Conservation (phyloP, 2,888 invertebrate genomes). For the Athetis lepigone region DNA sequence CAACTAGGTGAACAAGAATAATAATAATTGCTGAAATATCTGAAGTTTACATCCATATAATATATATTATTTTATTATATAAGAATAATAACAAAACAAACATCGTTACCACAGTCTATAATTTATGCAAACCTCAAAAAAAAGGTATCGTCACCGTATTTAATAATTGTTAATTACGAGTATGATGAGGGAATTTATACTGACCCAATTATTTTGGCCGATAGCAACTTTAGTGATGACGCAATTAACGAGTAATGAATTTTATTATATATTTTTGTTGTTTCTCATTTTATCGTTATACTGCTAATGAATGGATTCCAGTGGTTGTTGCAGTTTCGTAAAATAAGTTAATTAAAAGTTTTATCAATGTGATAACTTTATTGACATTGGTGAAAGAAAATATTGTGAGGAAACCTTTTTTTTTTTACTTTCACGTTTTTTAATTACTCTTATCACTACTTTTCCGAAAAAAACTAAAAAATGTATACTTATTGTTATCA, state of each 20-base stretch:
- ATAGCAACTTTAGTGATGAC: slow-evolving; percentile 37
- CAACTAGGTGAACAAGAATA: too few species aligned
- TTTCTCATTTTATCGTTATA: slow-evolving; percentile 21
- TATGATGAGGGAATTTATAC: slow-evolving; percentile 35
- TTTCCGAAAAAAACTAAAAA: too few species aligned
- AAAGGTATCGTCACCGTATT: slow-evolving; percentile 47
- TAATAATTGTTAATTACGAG: slow-evolving; percentile 50
- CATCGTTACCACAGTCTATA: slow-evolving; percentile 18
- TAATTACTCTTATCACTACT: too few species aligned
- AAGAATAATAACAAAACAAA: neutral
- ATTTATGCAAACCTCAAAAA: slow-evolving; percentile 37
- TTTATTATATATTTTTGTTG: slow-evolving; percentile 3
- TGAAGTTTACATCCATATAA: too few species aligned
- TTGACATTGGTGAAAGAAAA: too few species aligned
- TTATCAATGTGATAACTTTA: too few species aligned
- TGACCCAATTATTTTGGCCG: slow-evolving; percentile 52
- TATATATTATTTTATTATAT: neutral
- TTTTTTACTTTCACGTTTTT: too few species aligned
- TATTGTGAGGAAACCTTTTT: too few species aligned
- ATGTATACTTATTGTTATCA: too few species aligned
- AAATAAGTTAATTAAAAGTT: too few species aligned
- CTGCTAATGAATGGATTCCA: neutral
- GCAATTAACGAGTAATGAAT: slow-evolving; percentile 28
- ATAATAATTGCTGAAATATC: too few species aligned
- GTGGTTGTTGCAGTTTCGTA: slow-evolving; percentile 1